Percentiles rank a stretch among this genome's conserved stretches.
Conservation (phyloP, 1,140 invertebrate species). For the Drosophila pallidifrons region DNA sequence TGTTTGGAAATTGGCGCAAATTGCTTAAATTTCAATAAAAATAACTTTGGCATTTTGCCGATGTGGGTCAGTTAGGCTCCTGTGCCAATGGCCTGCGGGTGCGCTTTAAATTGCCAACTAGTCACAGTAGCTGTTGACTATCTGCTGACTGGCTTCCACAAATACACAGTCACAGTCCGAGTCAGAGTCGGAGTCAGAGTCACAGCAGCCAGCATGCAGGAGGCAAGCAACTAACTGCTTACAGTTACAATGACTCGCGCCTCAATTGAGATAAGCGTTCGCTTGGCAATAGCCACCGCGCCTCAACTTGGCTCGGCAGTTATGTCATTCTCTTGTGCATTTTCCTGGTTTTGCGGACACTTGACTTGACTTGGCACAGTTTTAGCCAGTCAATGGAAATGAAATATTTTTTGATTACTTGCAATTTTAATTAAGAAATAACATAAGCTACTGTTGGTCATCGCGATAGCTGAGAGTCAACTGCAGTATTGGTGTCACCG, state of each 20-base stretch:
- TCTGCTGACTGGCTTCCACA: constrained; percentile 27
- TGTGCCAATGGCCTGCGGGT: constrained; percentile 71
- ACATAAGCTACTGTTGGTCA: constrained; percentile 32
- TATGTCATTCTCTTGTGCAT: constrained; percentile 69
- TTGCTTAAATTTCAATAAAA: constrained; percentile 75
- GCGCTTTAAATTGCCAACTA: constrained; percentile 74
- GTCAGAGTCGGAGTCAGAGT: too few species aligned
- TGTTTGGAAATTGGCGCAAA: constrained; percentile 63
- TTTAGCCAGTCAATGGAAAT: constrained; percentile 49
- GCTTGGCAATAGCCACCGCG: constrained; percentile 16
- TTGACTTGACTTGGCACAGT: constrained; percentile 41
- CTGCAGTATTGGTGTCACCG: constrained; percentile 62
- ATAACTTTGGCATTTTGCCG: constrained; percentile 61
- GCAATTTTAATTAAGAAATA: constrained; percentile 72
- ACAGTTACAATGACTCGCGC: constrained; percentile 73
- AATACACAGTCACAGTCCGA: constrained; percentile 14
- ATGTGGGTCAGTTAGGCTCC: constrained; percentile 59
- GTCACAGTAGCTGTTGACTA: constrained; percentile 40
- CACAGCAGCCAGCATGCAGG: constrained; percentile 44
- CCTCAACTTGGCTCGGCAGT: constrained; percentile 45
- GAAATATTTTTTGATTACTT: constrained; percentile 54
- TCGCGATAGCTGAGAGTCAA: not conserved
- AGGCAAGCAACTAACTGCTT: constrained; percentile 31
- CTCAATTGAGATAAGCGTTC: constrained; percentile 75
- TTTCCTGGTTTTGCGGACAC: constrained; percentile 12